These are phyloP conservation scores for Ochropacha duplaris DNA, from an alignment of 2,888 invertebrate species.

Conservation along the genomic window DNA sequence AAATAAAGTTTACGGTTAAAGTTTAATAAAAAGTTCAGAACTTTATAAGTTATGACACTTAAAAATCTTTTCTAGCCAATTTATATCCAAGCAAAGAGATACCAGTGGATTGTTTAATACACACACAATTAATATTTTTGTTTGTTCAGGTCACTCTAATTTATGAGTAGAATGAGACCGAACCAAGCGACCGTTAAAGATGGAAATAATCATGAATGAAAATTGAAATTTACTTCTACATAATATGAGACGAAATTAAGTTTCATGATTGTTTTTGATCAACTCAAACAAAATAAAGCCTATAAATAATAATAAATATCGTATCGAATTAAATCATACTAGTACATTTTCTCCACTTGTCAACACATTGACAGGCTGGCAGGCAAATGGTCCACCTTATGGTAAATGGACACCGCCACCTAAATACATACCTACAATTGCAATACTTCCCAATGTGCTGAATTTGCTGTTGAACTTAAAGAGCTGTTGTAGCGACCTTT, in stretches of 20 bases:
- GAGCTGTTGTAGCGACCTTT: no score
- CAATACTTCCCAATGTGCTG: not conserved
- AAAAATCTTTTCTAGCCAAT: slow-evolving; percentile 24
- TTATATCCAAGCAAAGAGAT: slow-evolving; percentile 9
- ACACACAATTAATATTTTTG: slow-evolving; percentile 69
- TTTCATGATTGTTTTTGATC: slow-evolving; percentile 11
- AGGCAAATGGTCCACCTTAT: no score
- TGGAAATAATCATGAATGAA: slow-evolving; percentile 33
- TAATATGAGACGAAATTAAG: slow-evolving; percentile 20
- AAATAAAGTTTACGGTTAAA: slow-evolving; percentile 1
- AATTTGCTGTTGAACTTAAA: no score
- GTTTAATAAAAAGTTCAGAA: not conserved
- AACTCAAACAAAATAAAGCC: slow-evolving; percentile 11
- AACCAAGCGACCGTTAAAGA: slow-evolving; percentile 21
- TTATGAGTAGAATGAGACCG: slow-evolving; percentile 34
- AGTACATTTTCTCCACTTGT: no score
- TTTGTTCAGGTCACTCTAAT: slow-evolving; percentile 64
- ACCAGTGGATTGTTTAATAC: slow-evolving; percentile 34
- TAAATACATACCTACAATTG: no score
- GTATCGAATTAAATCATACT: no score
- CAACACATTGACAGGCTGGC: no score
- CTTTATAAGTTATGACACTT: not conserved
- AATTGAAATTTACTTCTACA: slow-evolving; percentile 26
- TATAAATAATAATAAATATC: no score
- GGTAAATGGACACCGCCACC: no score